Conservation (phyloP, 2,888 invertebrate genomes). For the Trisateles emortualis region DNA sequence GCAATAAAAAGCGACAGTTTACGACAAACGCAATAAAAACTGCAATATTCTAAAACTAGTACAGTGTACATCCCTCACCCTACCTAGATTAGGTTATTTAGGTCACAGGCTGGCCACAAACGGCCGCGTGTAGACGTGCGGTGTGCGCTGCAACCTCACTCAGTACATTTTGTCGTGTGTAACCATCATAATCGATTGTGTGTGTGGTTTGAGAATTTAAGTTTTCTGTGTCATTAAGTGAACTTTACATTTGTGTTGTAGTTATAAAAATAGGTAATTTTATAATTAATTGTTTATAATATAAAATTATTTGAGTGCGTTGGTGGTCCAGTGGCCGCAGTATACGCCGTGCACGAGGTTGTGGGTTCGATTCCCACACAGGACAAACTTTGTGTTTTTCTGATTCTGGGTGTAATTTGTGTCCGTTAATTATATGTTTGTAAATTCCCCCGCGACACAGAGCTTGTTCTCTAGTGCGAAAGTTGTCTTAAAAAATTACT, state of each 20-base stretch:
- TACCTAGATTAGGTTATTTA: slow-evolving; percentile 45
- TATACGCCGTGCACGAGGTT: no score
- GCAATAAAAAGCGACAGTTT: no score
- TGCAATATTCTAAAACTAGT: slow-evolving; percentile 1
- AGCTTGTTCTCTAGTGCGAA: no score
- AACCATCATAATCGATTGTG: slow-evolving; percentile 10
- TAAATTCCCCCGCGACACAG: no score
- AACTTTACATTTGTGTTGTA: neutral
- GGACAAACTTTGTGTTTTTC: no score
- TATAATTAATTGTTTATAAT: neutral
- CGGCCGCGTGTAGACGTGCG: slow-evolving; percentile 16
- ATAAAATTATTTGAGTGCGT: no score
- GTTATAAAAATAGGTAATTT: neutral
- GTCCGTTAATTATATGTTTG: no score
- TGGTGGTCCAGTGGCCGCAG: no score
- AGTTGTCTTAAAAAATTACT: no score
- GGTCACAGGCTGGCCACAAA: slow-evolving; percentile 48
- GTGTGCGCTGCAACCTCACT: slow-evolving; percentile 15
- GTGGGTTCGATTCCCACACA: no score
- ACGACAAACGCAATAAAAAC: neutral
- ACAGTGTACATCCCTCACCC: slow-evolving; percentile 18
- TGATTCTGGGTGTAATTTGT: no score
- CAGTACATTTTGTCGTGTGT: slow-evolving; percentile 11
- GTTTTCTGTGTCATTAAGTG: neutral
- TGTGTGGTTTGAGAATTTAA: neutral